A percentile compares a stretch with the other conserved stretches of the same genome.
phyloP scores from a whole-genome alignment of 2,113 vertebrate genomes.

The Gyps fulvus region DNA sequence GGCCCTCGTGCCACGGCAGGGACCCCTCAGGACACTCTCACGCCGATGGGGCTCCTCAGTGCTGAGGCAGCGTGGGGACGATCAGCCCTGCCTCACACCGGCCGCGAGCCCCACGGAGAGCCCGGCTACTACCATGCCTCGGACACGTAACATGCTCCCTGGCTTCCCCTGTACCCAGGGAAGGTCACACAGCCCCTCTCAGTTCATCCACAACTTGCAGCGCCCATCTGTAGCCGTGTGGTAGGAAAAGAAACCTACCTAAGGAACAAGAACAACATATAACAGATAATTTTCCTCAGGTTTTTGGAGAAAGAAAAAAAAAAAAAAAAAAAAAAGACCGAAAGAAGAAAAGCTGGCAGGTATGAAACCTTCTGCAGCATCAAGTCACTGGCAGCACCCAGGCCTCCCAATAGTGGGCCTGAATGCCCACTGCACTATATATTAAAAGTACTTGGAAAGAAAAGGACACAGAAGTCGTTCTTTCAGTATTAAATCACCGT shows the following conservation, averaged over 20 bases:
- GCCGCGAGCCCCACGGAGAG: fast-evolving
- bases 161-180: not conserved
- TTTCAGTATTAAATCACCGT: not conserved
- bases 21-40: not conserved
- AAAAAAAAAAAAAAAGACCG: not conserved
- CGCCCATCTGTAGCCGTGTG: fast-evolving
- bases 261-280: not conserved
- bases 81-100: not conserved
- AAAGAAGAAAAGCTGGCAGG: not conserved
- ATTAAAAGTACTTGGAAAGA: not conserved
- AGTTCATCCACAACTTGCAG: not conserved
- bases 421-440: not conserved
- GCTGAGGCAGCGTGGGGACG: fast-evolving
- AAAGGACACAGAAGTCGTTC: not conserved
- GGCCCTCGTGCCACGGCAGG: fast-evolving
- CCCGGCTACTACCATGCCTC: not conserved
- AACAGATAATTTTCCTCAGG: not conserved
- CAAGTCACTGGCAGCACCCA: not conserved
- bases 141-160: fast-evolving
- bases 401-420: not conserved
- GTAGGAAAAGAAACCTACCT: not conserved
- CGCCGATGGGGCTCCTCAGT: not conserved
- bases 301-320: not conserved
- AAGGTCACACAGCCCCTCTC: not conserved
- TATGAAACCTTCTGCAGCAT: not conserved